phyloP scores from a whole-genome alignment of 2,888 invertebrate species.

The Prostheceraeus crozeri region DNA sequence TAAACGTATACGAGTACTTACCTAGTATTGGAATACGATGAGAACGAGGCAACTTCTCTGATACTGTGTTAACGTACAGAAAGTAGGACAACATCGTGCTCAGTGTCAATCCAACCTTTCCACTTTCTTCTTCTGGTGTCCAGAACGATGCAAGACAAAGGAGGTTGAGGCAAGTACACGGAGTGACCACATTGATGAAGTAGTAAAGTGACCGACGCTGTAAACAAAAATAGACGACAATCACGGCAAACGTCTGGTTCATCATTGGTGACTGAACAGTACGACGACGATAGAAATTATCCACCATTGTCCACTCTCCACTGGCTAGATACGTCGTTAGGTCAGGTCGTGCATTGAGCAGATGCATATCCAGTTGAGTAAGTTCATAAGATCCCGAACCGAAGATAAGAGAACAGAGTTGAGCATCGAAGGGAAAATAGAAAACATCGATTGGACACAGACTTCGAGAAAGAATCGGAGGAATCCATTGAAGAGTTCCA shows the following conservation, averaged over 20 bases:
- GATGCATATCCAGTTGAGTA: background rate
- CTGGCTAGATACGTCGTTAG: background rate
- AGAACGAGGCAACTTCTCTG: conserved; percentile 1
- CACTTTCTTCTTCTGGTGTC: background rate
- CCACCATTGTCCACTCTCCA: conserved; percentile 11
- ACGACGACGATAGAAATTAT: background rate
- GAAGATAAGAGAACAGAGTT: conserved; percentile 4
- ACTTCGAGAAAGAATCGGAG: background rate
- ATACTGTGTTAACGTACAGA: background rate
- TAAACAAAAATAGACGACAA: background rate
- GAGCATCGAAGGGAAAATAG: conserved; percentile 10
- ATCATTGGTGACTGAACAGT: background rate
- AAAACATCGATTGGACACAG: conserved; percentile 10
- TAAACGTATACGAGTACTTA: too few species aligned
- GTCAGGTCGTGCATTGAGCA: background rate
- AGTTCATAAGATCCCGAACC: background rate
- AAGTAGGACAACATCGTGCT: conserved; percentile 20
- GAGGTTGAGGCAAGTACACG: conserved; percentile 12
- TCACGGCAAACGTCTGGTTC: background rate
- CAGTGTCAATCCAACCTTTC: conserved; percentile 1
- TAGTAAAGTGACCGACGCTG: conserved; percentile 12
- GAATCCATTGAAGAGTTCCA: conserved; percentile 1
- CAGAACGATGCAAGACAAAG: conserved; percentile 12
- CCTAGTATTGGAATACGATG: background rate
- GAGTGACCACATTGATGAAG: conserved; percentile 1